Base-by-base conservation (phyloP, 2,797 vertebrate genomes). In the Cossypha polioptera region DNA sequence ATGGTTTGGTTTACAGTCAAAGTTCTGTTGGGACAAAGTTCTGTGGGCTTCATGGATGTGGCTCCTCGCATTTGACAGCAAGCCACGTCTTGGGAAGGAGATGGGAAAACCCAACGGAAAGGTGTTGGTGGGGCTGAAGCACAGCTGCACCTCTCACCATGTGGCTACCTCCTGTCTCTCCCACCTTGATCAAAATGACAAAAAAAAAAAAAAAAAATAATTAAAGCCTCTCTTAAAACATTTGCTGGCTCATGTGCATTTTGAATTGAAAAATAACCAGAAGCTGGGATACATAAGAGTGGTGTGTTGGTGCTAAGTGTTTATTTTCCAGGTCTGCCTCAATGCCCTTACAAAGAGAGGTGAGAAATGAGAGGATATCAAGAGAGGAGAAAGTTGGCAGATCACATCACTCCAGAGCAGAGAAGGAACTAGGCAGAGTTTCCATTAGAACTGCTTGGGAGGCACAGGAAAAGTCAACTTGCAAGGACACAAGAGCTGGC, bases 301-400 rank as follows among this genome's bases (percentile, higher is more conserved):
- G 7, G 20, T 48, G 42, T 54, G n/a, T 16, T 1, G 0, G n/a
- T 69, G 67, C 31, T 22, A 53, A 57, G 9, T 1, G 0, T 38
- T 86, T 71, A 17, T 61, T 77, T 94, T 83, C 57, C 73, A 92
- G 61, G 21, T 78, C 57, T 68, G 61, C 42, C 69, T 92, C 53
- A 35, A 21, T 0, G 2, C 21, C 77, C 57, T 86, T 67, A 67
- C 53, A 59, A 25, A 61, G 36, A 62, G 57, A 68, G 35, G 47
- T 40, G 55, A 84, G 71, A 88, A 88, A 68, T 4, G 4, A 66
- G 22, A 90, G 54, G 19, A 11, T 61, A 93, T 28, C n/a, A 62
- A 53, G 73, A 89, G 22, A 88, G 47, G 18, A 90, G 40, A 83
- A 94, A 88, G 62, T 5, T 88, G 91, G 47, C 54, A 80, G 43